Base-by-base conservation (phyloP, 2,797 vertebrate species). In the Streptopelia turtur region DNA sequence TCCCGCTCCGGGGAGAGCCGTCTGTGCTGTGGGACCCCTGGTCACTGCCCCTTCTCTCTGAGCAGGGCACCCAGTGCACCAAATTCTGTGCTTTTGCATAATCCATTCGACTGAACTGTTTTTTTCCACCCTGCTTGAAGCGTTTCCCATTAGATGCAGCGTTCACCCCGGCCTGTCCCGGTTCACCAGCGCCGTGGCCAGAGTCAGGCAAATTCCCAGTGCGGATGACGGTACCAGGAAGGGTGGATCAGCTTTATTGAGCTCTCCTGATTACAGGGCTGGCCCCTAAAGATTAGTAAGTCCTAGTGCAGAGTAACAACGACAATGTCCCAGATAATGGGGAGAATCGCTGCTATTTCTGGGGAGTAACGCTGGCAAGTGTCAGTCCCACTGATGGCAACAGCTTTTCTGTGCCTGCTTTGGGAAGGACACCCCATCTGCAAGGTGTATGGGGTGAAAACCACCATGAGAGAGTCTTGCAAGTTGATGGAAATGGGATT, bases 391-490 rank as follows among this genome's bases (percentile, higher is more conserved):
- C 27, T 0, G 1, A 25, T 9, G 14, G 39, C 69, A 37, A 10
- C 0, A 2, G 5, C 1, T 0, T 24, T 74, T 39, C 68, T 24
- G 45, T 16, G 10, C 47, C 52, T 56, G 0, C 1, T 35, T 56
- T 37, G n/a, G 35, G 47, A 76, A 71, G 41, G 21, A 37, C 11
- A 4, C 41, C 50, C 23, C 17, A 49, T 24, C 45, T 89, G 47
- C 11, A 9, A 27, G 39, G 28, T 20, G 49, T 33, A 31, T 25
- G 20, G 37, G 6, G 39, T 66, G 65, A 86, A 65, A 71, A 45
- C n/a, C 1, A 0, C 18, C 23, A 3, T 16, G 23, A 47, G 60
- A 49, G 10, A 64, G 69, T 17, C 52, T 49, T 41, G 30, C 25
- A 37, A 30, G 39, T 30, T 35, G 56, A 60, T 71, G 64, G 59